Percentiles rank a stretch among this genome's conserved stretches.
phyloP scores from a whole-genome alignment of 2,797 vertebrate genomes.

The Poecilia velifera region DNA sequence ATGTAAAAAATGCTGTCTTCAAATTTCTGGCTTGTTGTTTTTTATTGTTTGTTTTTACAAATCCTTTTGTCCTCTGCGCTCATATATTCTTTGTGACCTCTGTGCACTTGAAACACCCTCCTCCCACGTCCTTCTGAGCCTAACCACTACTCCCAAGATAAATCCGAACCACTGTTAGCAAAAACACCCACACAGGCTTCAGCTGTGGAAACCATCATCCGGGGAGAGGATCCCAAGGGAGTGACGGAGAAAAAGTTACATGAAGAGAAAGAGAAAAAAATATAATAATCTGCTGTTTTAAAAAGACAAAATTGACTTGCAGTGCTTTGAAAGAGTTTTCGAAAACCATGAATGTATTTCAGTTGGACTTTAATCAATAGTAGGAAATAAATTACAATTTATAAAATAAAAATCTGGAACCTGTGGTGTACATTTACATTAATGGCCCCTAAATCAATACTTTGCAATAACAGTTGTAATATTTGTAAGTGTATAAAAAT shows the following conservation, averaged over 20 bases:
- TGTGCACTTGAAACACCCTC: constrained; percentile 25
- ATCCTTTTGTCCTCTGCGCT: constrained; percentile 16
- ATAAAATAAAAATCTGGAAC: no score
- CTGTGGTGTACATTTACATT: no score
- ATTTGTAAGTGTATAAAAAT: no score
- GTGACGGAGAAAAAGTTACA: constrained; percentile 37
- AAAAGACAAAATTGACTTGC: neutral
- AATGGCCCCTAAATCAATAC: no score
- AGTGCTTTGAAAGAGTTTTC: neutral
- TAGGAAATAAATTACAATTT: neutral
- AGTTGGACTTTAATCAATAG: neutral
- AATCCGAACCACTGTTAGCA: constrained; percentile 51
- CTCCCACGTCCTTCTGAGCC: constrained; percentile 50
- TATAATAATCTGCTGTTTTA: neutral
- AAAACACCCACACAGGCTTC: constrained; percentile 49
- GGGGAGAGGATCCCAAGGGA: constrained; percentile 52
- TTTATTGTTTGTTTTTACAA: neutral
- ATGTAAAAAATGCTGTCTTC: neutral
- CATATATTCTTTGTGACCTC: constrained; percentile 37
- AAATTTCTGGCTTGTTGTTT: neutral
- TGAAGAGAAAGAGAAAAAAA: neutral
- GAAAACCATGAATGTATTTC: neutral
- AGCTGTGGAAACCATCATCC: constrained; percentile 61
- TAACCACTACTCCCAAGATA: constrained; percentile 58
- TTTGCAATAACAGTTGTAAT: no score